phyloP scores from a whole-genome alignment of 2,888 invertebrate species.

The Caradrina clavipalpis region DNA sequence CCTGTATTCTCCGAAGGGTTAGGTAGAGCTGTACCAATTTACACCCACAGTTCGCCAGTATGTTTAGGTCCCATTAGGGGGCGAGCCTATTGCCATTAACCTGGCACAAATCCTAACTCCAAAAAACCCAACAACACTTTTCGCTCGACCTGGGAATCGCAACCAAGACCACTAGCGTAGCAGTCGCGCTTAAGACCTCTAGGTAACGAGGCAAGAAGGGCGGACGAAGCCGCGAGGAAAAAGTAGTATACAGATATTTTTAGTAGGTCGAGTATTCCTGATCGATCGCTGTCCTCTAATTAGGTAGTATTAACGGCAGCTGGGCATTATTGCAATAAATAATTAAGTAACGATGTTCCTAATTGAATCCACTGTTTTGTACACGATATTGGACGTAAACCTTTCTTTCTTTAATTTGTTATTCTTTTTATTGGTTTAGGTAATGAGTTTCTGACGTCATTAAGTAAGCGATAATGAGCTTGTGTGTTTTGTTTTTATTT shows the following conservation, averaged over 20 bases:
- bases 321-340: slow-evolving; percentile 55
- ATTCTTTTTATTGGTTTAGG: slow-evolving; percentile 13
- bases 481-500: background rate
- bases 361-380: slow-evolving; percentile 17
- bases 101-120: too few relatives aligned
- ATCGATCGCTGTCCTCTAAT: slow-evolving; percentile 59
- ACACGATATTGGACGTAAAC: slow-evolving; percentile 15
- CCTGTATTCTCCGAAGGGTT: too few relatives aligned
- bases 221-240: background rate
- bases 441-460: slow-evolving; percentile 12
- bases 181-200: too few relatives aligned
- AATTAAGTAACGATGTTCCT: slow-evolving; percentile 39
- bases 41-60: too few relatives aligned
- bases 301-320: slow-evolving; percentile 49
- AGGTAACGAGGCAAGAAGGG: too few relatives aligned
- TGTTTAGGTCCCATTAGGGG: too few relatives aligned
- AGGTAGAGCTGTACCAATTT: too few relatives aligned
- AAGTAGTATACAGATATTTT: background rate
- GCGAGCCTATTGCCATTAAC: too few relatives aligned
- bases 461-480: background rate
- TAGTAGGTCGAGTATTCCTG: background rate
- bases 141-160: too few relatives aligned
- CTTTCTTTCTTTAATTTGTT: background rate
- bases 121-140: too few relatives aligned
- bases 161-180: too few relatives aligned